Evolutionary conservation across 2,888 invertebrate species (phyloP).

Genomic region (Timandra comae): DNA sequence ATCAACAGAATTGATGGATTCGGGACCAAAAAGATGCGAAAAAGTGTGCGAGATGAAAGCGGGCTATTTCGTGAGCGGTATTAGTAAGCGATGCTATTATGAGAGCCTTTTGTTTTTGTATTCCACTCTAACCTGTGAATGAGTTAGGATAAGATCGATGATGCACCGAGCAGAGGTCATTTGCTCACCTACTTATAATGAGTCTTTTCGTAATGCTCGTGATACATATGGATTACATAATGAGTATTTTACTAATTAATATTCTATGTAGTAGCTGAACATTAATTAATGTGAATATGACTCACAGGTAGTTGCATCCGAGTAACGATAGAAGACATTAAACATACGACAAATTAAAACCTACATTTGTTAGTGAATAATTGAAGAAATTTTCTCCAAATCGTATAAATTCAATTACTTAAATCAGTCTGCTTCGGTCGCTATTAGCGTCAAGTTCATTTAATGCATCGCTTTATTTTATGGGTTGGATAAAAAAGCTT

Average conservation of each 20-base stretch:
- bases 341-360: too few species aligned
- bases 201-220: too few species aligned
- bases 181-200: not conserved
- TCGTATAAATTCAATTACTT: conserved; percentile 13
- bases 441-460: conserved; percentile 11
- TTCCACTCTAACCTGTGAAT: conserved; percentile 24
- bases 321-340: too few species aligned
- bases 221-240: too few species aligned
- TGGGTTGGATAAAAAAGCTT: conserved; percentile 11
- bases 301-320: too few species aligned
- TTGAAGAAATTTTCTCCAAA: too few species aligned
- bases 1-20: conserved; percentile 75
- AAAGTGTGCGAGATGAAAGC: conserved; percentile 63
- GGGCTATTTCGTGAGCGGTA: conserved; percentile 57
- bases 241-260: too few species aligned
- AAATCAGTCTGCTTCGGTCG: conserved; percentile 11
- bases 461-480: conserved; percentile 19
- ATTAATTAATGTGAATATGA: too few species aligned
- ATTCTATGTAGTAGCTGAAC: too few species aligned
- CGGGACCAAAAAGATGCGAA: conserved; percentile 66
- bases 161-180: conserved; percentile 3
- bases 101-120: conserved; percentile 42
- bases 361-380: too few species aligned
- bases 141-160: conserved; percentile 21
- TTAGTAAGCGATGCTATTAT: conserved; percentile 64